Base-by-base conservation (phyloP, 2,888 invertebrate species). In the Ischnura elegans region DNA sequence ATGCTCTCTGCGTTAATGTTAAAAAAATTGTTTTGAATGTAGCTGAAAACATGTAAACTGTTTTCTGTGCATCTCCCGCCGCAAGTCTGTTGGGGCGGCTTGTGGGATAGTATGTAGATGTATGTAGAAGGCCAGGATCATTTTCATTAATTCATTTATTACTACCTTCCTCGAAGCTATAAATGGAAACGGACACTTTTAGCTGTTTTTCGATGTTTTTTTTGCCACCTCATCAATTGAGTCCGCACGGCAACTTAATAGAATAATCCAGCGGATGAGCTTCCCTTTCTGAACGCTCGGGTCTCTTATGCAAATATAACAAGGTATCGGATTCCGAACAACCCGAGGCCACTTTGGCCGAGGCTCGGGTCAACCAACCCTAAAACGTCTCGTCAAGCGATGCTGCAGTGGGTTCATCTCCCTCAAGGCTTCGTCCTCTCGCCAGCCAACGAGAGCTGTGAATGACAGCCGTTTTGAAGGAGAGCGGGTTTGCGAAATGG, bases 251-350 rank as follows among this genome's bases (percentile, higher is more conserved):
- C 25, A 16, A 6, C 76, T 76, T 36, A 76, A 76, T 76, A 76
- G 76, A 76, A 76, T 76, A 29, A 76, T 76, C 36, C 76, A 13
- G 76, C 0, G 25, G 76, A 13, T 76, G 76, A 76, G 36, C 76
- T 4, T n/a, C 76, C 36, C 10, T 10, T 25, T 6, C 61, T 10
- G 61, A n/a, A 1, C 36, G 29, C 13, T 76, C 76, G 29, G 4
- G 76, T 76, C 76, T 36, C 76, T 13, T 76, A 76, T 76, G 76
- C 76, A 76, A 76, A 76, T 76, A 76, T 36, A 76, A 76, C 76
- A 36, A 36, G 76, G 29, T 76, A 36, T 76, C 76, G 36, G 76
- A 76, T 76, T 76, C 13, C 76, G 13, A 76, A 36, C 36, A 13
- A 3, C 0, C 2, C n/a, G n/a, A 29, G 3, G 61, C 61, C 61